Evolutionary conservation across 2,113 vertebrate species (phyloP).

Genomic region (Sinocyclocheilus anophthalmus): DNA sequence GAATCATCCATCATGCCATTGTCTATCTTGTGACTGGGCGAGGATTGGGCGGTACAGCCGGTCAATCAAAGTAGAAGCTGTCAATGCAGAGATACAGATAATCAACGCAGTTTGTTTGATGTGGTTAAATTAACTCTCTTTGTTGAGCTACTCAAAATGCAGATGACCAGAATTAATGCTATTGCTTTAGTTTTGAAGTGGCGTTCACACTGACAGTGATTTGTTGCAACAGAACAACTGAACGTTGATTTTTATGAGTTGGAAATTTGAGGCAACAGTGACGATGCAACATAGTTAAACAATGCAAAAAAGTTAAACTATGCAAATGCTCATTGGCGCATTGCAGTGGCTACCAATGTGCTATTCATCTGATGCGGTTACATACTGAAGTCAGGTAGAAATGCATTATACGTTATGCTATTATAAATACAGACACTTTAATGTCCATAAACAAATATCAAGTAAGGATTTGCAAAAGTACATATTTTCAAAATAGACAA

Average conservation of each 20-base stretch:
- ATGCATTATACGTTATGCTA: too few species aligned
- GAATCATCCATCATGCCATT: conserved; percentile 38
- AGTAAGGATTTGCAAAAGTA: too few species aligned
- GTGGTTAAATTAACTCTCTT: conserved; percentile 5
- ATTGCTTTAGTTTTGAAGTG: neutral
- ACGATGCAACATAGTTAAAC: neutral
- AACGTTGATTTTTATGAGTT: neutral
- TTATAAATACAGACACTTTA: too few species aligned
- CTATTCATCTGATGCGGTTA: neutral
- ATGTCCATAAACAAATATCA: too few species aligned
- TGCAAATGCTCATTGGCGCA: neutral
- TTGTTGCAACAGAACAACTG: neutral
- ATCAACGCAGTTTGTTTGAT: conserved; percentile 14
- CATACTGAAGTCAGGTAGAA: neutral
- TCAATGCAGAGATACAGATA: neutral
- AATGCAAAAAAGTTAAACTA: neutral
- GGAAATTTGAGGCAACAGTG: neutral
- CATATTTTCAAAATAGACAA: too few species aligned
- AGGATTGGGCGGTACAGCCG: neutral
- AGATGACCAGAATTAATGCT: conserved; percentile 2
- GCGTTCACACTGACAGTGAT: neutral
- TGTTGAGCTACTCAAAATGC: conserved; percentile 17
- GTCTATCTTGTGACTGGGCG: neutral
- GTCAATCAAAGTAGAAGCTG: conserved; percentile 6
- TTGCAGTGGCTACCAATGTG: neutral